phyloP scores from a whole-genome alignment of 1,140 invertebrate species.

The Drosophila ercepeae region DNA sequence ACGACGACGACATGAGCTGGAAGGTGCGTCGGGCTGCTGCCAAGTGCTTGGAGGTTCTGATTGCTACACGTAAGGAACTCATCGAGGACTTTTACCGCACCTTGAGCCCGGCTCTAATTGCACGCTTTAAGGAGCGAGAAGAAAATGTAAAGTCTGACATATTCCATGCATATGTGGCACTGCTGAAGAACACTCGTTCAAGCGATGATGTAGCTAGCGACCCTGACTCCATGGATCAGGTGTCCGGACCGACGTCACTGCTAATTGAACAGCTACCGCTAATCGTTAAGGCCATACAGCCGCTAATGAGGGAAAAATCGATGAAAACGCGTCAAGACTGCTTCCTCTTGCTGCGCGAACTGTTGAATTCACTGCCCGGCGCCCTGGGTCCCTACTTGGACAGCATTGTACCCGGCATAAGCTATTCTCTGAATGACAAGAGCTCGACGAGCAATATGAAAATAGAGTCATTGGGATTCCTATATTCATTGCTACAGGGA shows the following conservation, averaged over 20 bases:
- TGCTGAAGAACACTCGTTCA: conserved; percentile 94
- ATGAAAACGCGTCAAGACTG: conserved; percentile 96
- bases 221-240: conserved; percentile 91
- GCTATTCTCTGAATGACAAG: conserved; percentile 96
- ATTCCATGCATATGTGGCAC: conserved; percentile 96
- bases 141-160: conserved; percentile 99
- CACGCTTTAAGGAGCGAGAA: conserved; percentile 98
- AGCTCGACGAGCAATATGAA: conserved; percentile 99
- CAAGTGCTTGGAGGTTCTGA: conserved; percentile 98
- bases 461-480: conserved; percentile 97
- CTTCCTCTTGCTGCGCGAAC: conserved; percentile 94
- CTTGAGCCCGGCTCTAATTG: conserved; percentile 95
- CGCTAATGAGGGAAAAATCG: conserved; percentile 96
- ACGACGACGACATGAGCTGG: conserved; percentile 99
- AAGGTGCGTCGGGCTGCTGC: conserved; percentile 97
- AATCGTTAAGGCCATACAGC: conserved; percentile 94
- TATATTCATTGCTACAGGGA: conserved; percentile 93
- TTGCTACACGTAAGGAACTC: conserved; percentile 95
- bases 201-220: conserved; percentile 87
- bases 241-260: conserved; percentile 86
- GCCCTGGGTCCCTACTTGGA: conserved; percentile 94
- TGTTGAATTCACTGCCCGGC: conserved; percentile 94
- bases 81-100: conserved; percentile 94
- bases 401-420: conserved; percentile 94
- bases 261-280: conserved; percentile 87